Evolutionary conservation across 2,113 vertebrate species (phyloP).

Genomic region (Strix aluco): DNA sequence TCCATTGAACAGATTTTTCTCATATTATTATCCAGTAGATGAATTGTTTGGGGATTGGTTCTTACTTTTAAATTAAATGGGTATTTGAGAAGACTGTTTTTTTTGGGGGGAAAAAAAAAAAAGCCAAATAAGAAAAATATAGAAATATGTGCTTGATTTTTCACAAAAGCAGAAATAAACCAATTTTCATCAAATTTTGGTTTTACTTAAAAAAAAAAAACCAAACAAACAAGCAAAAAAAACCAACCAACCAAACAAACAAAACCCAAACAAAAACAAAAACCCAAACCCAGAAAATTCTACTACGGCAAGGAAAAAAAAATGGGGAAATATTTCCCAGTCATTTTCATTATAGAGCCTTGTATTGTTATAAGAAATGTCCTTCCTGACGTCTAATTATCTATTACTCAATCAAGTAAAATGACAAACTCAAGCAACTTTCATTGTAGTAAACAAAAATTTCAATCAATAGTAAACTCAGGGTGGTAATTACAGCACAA

Average conservation of each 20-base stretch:
- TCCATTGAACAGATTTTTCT: neutral
- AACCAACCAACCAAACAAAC: too few species aligned
- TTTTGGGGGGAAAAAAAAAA: neutral
- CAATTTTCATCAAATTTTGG: neutral
- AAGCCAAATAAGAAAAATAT: neutral
- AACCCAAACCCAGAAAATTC: too few species aligned
- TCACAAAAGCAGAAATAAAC: neutral
- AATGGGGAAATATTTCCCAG: too few species aligned
- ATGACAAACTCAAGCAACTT: neutral
- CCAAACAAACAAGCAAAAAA: too few species aligned
- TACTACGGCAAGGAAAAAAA: too few species aligned
- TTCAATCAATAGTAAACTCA: neutral
- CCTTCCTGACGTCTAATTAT: too few species aligned
- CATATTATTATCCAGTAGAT: neutral
- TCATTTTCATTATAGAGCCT: too few species aligned
- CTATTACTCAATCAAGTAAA: neutral
- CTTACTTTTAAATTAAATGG: neutral
- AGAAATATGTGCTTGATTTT: neutral
- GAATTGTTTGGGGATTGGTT: neutral
- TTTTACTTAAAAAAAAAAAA: too few species aligned
- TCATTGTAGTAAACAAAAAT: neutral
- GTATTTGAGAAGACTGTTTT: neutral
- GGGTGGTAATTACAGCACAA: neutral
- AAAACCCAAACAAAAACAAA: neutral
- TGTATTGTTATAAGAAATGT: too few species aligned